Base-by-base conservation (phyloP, 2,888 invertebrate genomes). In the Scaptomyza polygonia region DNA sequence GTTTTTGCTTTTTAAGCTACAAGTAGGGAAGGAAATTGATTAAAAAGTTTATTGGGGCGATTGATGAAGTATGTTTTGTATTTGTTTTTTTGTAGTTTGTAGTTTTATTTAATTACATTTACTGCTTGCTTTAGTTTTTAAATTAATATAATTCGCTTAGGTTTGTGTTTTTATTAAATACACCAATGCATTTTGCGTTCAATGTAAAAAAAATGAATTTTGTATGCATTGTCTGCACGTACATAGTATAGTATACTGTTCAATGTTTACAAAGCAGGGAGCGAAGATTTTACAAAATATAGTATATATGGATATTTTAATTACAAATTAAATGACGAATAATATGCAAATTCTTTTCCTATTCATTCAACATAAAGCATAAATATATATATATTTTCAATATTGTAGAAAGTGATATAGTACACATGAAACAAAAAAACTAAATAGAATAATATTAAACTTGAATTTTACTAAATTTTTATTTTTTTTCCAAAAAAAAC, bases 81-180 rank as follows among this genome's bases (percentile, higher is more conserved):
- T 66, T 45, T 52, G 21, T 47, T n/a, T n/a, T n/a, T n/a, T n/a
- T n/a, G n/a, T n/a, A n/a, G n/a, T n/a, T 40, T 67, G 52, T 62
- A 6, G 53, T 57, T 58, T 36, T 61, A 57, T 72, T 73, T 69
- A 62, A 67, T 74, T 77, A 75, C 75, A 77, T 78, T 77, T 71
- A 78, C 73, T 74, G 79, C 43, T 48, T 56, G 59, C 47, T 69
- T 74, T 52, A 74, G 63, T 61, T 78, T 16, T 67, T 79, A 76
- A 75, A 79, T 79, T 79, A 79, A 72, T 77, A 77, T 75, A 77
- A 76, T 79, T 77, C 75, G 67, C 79, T 72, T 77, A 72, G 72
- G 66, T 76, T 36, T 36, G 6, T 34, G 14, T 36, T 40, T 69
- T 83, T 72, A 74, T 83, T 75, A 65, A 80, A 80, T 80, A 80